Evolutionary conservation across 2,113 vertebrate species (phyloP), one percentile per base, ranked within the genome.

Genomic region (Romanogobio albipinnatus): DNA sequence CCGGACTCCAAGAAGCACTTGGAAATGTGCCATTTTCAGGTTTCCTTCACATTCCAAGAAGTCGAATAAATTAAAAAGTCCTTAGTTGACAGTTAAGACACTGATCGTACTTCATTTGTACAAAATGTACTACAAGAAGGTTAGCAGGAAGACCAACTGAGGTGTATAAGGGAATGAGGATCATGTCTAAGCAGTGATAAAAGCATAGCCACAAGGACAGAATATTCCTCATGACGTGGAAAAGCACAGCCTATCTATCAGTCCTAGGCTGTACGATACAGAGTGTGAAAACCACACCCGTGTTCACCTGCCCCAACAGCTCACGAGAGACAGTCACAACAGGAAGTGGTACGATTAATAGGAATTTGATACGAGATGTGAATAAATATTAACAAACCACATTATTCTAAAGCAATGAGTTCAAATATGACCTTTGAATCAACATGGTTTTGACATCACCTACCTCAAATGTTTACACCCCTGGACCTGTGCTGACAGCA

Each of bases 1-100:
- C 85, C 81, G 91, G 70, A 86, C 86, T 93, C 86, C 58, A 91
- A 86, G 81, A 78, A 83, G 82, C 84, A 82, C 75, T 87, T 88
- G 15, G 73, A 77, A 85, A 85, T 84, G 84, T 81, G 90, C 87
- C 82, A 81, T 82, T 43, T 66, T 43, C 10, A n/a, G 51, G 53
- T 82, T 77, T 64, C 77, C 33, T 43, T 81, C 79, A 68, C 79
- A 81, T 81, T 81, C 79, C 79, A 68, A 68, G 78, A 22, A 29
- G 24, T 36, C 59, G 36, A 81, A 29, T 15, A 5, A 15, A 82
- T 10, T 19, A 3, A 39, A 47, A 53, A 39, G 11, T 71, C 29
- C 66, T 68, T 36, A 36, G 26, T 66, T 26, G 59, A 47, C 1
- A 24, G 6, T 62, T 79, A 5, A 81, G 53, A 59, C 49, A 14